Base-by-base conservation (phyloP, 2,888 invertebrate species). In the Eilema depressum region DNA sequence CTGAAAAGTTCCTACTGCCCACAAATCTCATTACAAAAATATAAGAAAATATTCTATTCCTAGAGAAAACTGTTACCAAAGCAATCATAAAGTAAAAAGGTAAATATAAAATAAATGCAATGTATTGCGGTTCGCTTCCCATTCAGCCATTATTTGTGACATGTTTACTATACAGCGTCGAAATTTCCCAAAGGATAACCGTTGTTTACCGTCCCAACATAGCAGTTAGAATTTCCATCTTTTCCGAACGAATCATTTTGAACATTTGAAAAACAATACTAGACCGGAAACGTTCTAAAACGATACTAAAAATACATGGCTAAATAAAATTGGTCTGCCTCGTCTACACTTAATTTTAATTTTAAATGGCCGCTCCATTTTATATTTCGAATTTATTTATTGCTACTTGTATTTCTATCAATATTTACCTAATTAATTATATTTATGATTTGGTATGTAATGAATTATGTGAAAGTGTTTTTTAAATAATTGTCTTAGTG, bases 181-280 rank as follows among this genome's bases (percentile, higher is more conserved):
- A 68, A 77, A 82, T 81, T 79, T 82, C 81, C 80, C 80, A 75
- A 73, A 75, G 80, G 81, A 47, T 47, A 26, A 64, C 23, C 64
- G 63, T 70, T 74, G 73, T 75, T 73, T 63, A 70, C 66, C 63
- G 64, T 67, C 71, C 65, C 68, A 72, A 70, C 70, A 68, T 63
- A 62, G 63, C 56, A 66, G 62, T 26, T 56, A 61, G 57, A 70
- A 67, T 62, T 63, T 17, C 23, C 37, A 14, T 10, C 69, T 28
- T 75, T 73, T 66, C 37, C 53, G 10, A 74, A 73, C 37, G 62
- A 68, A 64, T 2, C 26, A 17, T 63, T 41, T 23, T 17, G 17
- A 59, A 66, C 53, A 47, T 23, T 63, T 62, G 68, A 33, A 65
- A 37, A 65, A 25, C 8, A 20, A 60, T 60, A 28, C 7, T 8